These are phyloP conservation scores for Oscheius sp. DNA, from an alignment of 2,888 invertebrate species.

Conservation along the genomic window DNA sequence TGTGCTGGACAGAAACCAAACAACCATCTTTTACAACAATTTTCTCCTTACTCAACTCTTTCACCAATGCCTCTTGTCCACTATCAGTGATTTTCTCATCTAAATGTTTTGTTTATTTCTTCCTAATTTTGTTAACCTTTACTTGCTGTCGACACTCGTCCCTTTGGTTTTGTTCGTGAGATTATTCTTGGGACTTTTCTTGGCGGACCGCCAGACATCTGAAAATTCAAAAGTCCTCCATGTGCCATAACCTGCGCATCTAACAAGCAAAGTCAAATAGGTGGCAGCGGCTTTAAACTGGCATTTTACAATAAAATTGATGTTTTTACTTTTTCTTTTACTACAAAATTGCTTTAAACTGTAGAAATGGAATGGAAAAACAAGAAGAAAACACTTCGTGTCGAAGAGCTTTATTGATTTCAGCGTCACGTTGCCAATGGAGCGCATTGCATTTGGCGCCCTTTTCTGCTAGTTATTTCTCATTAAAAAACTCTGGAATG, in stretches of 20 bases:
- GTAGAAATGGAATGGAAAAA: conserved; percentile 4
- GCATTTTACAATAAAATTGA: not conserved
- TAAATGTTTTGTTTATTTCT: no score
- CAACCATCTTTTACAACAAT: conserved; percentile 26
- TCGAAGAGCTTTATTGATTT: conserved; percentile 6
- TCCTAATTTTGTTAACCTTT: no score
- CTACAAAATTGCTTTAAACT: not conserved
- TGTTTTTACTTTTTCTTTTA: not conserved
- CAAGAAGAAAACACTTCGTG: conserved; percentile 4
- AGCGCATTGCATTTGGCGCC: conserved; percentile 10
- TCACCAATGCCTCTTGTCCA: conserved; percentile 9
- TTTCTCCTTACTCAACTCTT: conserved; percentile 29
- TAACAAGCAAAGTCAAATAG: not conserved
- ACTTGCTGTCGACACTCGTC: not conserved
- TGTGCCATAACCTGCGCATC: conserved; percentile 29
- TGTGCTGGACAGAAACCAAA: conserved; percentile 29
- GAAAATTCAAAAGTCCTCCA: conserved; percentile 21
- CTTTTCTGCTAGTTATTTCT: no score
- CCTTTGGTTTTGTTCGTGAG: conserved; percentile 3
- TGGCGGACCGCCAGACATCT: conserved; percentile 15
- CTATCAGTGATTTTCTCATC: no score
- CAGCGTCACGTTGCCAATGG: conserved; percentile 14
- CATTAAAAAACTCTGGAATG: no score
- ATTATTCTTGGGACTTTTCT: conserved; percentile 30
- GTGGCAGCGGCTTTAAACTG: not conserved